Evolutionary conservation across 2,797 vertebrate genomes (phyloP).

Genomic region (Microctenopoma stevenorrisi): DNA sequence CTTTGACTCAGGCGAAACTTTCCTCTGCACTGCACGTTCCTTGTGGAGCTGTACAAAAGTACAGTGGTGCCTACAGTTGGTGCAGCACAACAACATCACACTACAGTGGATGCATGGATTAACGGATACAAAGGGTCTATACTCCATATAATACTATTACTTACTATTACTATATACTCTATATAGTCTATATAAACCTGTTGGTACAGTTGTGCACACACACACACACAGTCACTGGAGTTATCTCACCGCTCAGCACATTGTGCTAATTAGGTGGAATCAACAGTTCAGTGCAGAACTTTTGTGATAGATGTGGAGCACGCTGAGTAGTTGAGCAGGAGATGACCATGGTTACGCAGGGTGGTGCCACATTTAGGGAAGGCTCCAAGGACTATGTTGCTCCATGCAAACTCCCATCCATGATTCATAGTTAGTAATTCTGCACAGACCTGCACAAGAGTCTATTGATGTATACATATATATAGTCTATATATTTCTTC

Average conservation of each 20-base stretch:
- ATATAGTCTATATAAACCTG: conserved; percentile 12
- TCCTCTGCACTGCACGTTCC: no score
- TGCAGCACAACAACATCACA: not conserved
- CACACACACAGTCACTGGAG: not conserved
- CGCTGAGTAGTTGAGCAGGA: conserved; percentile 34
- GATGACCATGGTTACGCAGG: conserved; percentile 54
- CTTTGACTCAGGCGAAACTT: conserved; percentile 5
- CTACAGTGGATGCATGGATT: not conserved
- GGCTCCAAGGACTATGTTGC: conserved; percentile 28
- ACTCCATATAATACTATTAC: no score
- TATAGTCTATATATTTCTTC: not conserved
- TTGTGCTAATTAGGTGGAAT: conserved; percentile 10
- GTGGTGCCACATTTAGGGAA: conserved; percentile 57
- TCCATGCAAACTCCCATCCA: conserved; percentile 46
- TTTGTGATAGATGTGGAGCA: conserved; percentile 20
- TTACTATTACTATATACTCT: no score
- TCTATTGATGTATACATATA: not conserved
- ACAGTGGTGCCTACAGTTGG: not conserved
- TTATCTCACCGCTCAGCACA: conserved; percentile 5
- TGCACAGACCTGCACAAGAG: conserved; percentile 1
- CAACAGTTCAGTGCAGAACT: conserved; percentile 5
- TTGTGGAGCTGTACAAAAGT: no score
- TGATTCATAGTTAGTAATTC: conserved; percentile 52
- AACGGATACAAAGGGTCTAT: not conserved
- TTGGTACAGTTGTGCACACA: not conserved